Percentiles rank a stretch among this genome's conserved stretches.
phyloP scores from a whole-genome alignment of 2,797 vertebrate species.

The Sphenopsis melanotis region DNA sequence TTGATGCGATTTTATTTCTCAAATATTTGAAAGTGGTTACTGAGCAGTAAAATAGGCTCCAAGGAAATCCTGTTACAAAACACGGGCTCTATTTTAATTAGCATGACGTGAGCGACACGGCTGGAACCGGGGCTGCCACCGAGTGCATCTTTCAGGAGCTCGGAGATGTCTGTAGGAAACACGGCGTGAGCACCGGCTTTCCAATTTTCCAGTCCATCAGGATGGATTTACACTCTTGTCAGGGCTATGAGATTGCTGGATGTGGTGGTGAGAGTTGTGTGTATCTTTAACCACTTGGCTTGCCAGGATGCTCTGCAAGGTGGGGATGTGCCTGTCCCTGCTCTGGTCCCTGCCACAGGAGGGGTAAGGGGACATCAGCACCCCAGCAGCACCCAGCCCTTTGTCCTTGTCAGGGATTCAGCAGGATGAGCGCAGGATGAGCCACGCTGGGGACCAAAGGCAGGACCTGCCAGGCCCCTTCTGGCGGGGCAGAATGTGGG shows the following conservation, averaged over 20 bases:
- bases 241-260: neutral
- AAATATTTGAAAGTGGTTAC: constrained; percentile 36
- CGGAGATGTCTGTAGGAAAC: neutral
- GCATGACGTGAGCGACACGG: constrained; percentile 19
- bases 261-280: neutral
- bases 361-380: neutral
- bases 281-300: neutral
- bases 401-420: neutral
- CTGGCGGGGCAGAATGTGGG: fast-evolving
- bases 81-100: constrained; percentile 49
- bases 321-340: neutral
- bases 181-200: neutral
- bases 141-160: constrained; percentile 9
- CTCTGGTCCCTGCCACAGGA: fast-evolving
- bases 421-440: neutral
- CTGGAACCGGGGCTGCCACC: constrained; percentile 32
- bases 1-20: constrained; percentile 38
- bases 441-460: fast-evolving
- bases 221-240: constrained; percentile 18
- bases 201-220: constrained; percentile 58
- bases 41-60: constrained; percentile 2
- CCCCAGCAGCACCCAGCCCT: neutral
- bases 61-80: constrained; percentile 59
- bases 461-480: fast-evolving
- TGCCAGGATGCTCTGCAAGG: neutral